Evolutionary conservation across 2,888 invertebrate genomes (phyloP).

Genomic region (Caradrina kadenii): DNA sequence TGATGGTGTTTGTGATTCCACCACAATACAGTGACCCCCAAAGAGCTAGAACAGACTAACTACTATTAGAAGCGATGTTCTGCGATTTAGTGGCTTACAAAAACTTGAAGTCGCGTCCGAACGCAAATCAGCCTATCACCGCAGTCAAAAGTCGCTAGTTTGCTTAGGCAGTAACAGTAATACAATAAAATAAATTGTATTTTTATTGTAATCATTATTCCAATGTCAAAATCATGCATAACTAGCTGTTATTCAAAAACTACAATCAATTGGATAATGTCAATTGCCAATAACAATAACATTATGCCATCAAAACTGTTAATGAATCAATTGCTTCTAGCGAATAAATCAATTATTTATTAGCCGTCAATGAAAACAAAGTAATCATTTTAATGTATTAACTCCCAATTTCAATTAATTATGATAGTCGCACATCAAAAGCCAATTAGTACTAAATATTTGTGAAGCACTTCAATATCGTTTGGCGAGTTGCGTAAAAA

Average conservation of each 20-base stretch:
- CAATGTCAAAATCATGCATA: neutral
- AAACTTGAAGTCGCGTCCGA: neutral
- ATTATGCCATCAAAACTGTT: neutral
- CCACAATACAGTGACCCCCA: no score
- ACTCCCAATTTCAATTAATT: conserved; percentile 33
- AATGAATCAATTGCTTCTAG: conserved; percentile 24
- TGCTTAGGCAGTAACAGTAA: neutral
- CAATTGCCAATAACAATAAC: neutral
- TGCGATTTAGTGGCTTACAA: neutral
- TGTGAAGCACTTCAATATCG: conserved; percentile 19
- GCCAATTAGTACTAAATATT: conserved; percentile 41
- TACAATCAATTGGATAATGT: neutral
- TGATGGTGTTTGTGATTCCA: no score
- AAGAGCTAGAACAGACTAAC: no score
- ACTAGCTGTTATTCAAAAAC: neutral
- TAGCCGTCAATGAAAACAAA: conserved; percentile 31
- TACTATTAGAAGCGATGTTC: no score
- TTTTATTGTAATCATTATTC: neutral
- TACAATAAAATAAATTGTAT: neutral
- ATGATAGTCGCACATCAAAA: conserved; percentile 30
- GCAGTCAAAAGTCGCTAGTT: neutral
- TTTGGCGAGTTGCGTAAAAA: conserved; percentile 20
- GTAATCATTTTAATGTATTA: conserved; percentile 26
- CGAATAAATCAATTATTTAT: conserved; percentile 24
- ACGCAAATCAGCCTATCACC: neutral